These are phyloP conservation scores for Periophthalmus modestus DNA, from an alignment of 2,113 vertebrate species.

Conservation along the genomic window DNA sequence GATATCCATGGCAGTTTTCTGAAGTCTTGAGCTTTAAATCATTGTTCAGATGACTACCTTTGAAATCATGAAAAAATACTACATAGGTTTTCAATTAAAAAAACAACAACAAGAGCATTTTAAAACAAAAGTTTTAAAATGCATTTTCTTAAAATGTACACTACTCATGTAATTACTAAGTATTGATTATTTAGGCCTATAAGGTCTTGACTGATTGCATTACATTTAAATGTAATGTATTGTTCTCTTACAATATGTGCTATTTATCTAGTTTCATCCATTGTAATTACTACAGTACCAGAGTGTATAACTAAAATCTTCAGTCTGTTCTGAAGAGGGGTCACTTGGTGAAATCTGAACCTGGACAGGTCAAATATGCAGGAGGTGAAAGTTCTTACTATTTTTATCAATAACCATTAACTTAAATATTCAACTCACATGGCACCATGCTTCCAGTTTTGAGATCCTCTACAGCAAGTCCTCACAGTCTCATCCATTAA, in stretches of 20 bases:
- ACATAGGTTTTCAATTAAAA: too few species aligned
- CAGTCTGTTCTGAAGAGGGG: neutral
- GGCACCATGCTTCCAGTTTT: neutral
- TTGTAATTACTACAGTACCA: neutral
- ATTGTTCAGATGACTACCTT: too few species aligned
- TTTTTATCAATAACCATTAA: conserved; percentile 27
- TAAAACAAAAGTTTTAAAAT: too few species aligned
- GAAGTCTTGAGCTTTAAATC: too few species aligned
- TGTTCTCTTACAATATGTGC: too few species aligned
- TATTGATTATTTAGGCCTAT: neutral
- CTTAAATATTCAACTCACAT: conserved; percentile 8
- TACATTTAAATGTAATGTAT: too few species aligned
- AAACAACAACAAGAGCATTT: too few species aligned
- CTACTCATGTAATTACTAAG: too few species aligned
- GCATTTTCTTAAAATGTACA: too few species aligned
- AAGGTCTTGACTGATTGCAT: too few species aligned
- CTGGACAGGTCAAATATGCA: conserved; percentile 34
- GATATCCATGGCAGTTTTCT: neutral
- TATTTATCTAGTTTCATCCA: neutral
- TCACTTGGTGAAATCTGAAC: conserved; percentile 34
- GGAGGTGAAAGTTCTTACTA: conserved; percentile 48
- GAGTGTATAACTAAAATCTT: neutral
- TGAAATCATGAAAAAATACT: too few species aligned
- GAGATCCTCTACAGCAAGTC: neutral
- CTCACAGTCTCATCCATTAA: neutral